phyloP scores from a whole-genome alignment of 2,888 invertebrate species.

The Drosophila mulleri region DNA sequence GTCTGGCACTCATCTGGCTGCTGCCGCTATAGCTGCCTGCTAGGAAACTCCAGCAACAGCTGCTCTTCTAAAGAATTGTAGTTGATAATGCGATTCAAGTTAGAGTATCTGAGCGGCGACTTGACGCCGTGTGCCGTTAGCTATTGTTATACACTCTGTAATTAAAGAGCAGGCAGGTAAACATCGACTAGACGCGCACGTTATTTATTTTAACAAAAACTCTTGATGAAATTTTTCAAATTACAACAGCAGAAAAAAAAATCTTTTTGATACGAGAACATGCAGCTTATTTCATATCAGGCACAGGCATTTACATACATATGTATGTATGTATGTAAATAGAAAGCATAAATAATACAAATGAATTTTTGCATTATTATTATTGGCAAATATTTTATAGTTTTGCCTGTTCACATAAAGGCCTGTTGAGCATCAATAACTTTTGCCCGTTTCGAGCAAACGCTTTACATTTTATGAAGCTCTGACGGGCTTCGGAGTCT shows the following conservation, averaged over 20 bases:
- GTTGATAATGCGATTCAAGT: not conserved
- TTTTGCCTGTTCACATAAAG: not conserved
- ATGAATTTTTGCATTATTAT: not conserved
- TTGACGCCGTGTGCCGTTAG: not conserved
- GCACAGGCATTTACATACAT: not conserved
- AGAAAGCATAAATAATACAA: not conserved
- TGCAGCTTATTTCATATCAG: not conserved
- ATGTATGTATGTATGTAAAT: too few relatives aligned
- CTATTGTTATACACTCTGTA: conserved; percentile 44
- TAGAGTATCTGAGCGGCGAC: conserved; percentile 22
- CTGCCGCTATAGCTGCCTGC: not conserved
- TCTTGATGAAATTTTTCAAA: not conserved
- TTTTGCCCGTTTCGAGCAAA: not conserved
- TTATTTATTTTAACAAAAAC: conserved; percentile 7
- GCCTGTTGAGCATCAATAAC: not conserved
- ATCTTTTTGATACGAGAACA: not conserved
- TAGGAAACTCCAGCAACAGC: not conserved
- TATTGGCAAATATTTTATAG: not conserved
- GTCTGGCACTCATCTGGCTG: not conserved
- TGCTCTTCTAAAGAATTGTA: not conserved
- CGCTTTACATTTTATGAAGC: not conserved
- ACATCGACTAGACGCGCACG: not conserved
- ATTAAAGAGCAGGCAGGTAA: conserved; percentile 5
- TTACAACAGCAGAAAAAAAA: not conserved
- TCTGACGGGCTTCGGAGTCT: not conserved